Evolutionary conservation across 2,797 vertebrate species (phyloP), one percentile per base, ranked within the genome.

Genomic region (Arrhamphus sclerolepis): DNA sequence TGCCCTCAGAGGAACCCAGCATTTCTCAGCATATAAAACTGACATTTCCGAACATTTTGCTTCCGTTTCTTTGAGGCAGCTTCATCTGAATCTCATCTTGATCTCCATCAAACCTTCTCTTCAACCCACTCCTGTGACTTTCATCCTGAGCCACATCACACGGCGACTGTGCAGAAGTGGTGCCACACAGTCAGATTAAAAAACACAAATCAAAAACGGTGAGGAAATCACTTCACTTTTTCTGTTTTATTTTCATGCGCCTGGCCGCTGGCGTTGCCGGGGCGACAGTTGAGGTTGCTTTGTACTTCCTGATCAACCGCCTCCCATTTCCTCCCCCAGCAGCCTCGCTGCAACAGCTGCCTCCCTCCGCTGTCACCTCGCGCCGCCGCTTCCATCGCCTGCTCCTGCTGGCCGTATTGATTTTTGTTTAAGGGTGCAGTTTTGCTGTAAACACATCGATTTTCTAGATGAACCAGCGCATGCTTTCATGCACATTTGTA

Each of bases 291-390:
- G 90, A 82, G 87, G 91, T 86, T 71, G 60, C 56, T 69, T 83
- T 70, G 56, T 73, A 91, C 89, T 92, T 93, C 91, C 91, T 92
- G 89, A 89, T 89, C 71, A 80, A 88, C 86, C 57, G 77, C 81
- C 80, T 77, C 75, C 56, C 74, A 89, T 90, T 92, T 90, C 92
- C 89, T 91, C 84, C 73, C 74, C 50, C 39, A 17, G 73, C 74
- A 60, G 71, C 51, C 41, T 57, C 24, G 10, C 72, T 62, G 46
- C 61, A 73, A 69, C 60, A 80, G 73, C 59, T 70, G 66, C 72
- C 73, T 70, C 62, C 61, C 71, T 72, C 57, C 46, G 19, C 51
- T 29, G 59, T 57, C 49, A 48, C 70, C 65, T 49, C n/a, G 47
- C 52, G 57, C 41, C 22, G 52, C 51, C 13, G 1, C 56, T 56